These are phyloP conservation scores for Donacobius atricapilla DNA, from an alignment of 2,113 vertebrate genomes.

Conservation along the genomic window DNA sequence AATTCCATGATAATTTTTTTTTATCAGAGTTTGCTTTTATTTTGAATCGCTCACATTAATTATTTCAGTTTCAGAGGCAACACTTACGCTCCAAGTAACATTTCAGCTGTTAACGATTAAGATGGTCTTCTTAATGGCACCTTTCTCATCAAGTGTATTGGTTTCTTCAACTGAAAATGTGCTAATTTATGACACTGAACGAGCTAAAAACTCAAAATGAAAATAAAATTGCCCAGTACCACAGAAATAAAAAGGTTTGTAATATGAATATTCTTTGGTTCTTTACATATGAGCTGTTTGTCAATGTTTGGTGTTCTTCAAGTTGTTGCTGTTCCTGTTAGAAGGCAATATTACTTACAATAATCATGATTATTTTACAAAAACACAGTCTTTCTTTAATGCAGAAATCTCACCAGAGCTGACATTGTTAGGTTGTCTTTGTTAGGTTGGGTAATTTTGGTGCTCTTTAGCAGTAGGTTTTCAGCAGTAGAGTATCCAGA, in stretches of 20 bases:
- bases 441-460: rapidly evolving
- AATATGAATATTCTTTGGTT: not conserved
- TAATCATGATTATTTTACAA: not conserved
- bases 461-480: not conserved
- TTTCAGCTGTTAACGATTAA: not conserved
- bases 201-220: not conserved
- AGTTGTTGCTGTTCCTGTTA: not conserved
- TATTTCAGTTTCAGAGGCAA: not conserved
- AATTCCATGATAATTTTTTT: not conserved
- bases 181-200: not conserved
- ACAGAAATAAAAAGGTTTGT: not conserved
- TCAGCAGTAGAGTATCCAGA: not conserved
- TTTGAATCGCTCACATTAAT: not conserved
- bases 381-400: not conserved
- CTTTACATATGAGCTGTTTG: not conserved
- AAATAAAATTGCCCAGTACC: not conserved
- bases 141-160: not conserved
- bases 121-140: not conserved
- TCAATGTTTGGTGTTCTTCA: not conserved
- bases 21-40: not conserved
- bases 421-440: not conserved
- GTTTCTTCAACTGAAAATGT: not conserved
- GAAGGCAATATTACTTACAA: not conserved
- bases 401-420: not conserved
- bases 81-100: not conserved